These are phyloP conservation scores for Pelagia noctiluca DNA, from an alignment of 30 jellyfish, hydroid and myxozoan species.

Conservation along the genomic window DNA sequence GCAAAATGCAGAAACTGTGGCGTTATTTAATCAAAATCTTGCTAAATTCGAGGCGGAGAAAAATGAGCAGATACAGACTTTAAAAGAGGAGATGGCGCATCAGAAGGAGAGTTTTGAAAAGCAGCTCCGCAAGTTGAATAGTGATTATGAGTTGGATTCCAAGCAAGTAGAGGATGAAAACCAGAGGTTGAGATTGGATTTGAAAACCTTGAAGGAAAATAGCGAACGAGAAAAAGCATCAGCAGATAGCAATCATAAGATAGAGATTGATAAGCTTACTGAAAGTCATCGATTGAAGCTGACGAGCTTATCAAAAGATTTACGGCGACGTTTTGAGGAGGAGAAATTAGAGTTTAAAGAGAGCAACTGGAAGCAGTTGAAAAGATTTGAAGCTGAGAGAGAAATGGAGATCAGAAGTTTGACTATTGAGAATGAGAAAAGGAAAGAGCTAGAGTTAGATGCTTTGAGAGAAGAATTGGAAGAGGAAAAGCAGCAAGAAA, in stretches of 20 bases:
- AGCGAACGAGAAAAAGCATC: constrained; percentile 29
- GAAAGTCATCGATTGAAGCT: constrained; percentile 51
- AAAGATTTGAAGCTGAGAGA: constrained; percentile 41
- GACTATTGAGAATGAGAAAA: constrained; percentile 46
- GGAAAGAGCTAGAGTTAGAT: constrained; percentile 38
- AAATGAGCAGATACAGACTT: constrained; percentile 54
- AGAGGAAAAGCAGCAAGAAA: constrained; percentile 70
- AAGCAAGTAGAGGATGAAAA: constrained; percentile 71
- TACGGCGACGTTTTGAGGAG: constrained; percentile 21
- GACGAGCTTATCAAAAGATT: constrained; percentile 19
- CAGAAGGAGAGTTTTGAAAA: constrained; percentile 54
- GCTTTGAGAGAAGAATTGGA: constrained; percentile 50
- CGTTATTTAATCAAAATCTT: constrained; percentile 43
- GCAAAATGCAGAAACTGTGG: constrained; percentile 54
- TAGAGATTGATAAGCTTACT: constrained; percentile 35
- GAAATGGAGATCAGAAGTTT: constrained; percentile 40
- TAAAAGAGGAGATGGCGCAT: constrained; percentile 66
- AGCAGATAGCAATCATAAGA: constrained; percentile 14
- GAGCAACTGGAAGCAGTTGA: constrained; percentile 53
- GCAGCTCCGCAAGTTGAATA: constrained; percentile 57
- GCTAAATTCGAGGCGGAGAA: constrained; percentile 52
- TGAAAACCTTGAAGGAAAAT: constrained; percentile 31
- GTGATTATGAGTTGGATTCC: constrained; percentile 66
- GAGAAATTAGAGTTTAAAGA: constrained; percentile 54
- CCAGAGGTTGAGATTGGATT: constrained; percentile 35